These are phyloP conservation scores for Acanthurus tractus DNA, from an alignment of 2,797 vertebrate species.

Conservation along the genomic window DNA sequence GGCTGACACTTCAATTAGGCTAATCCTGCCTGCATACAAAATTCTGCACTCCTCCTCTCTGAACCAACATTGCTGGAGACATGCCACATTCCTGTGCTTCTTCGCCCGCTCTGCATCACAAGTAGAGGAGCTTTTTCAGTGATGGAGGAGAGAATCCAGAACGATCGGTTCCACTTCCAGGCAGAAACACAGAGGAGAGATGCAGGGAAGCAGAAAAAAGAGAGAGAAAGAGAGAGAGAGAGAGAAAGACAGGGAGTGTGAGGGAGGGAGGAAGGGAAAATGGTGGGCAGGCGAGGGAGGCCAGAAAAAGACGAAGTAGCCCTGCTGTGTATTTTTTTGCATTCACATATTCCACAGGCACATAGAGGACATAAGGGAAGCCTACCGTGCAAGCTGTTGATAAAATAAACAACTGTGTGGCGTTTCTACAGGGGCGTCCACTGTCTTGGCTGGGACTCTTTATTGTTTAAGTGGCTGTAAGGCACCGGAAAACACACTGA, in stretches of 20 bases:
- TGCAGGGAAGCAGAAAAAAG: conserved; percentile 33
- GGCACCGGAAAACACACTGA: conserved; percentile 83
- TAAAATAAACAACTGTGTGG: conserved; percentile 80
- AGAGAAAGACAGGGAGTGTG: not conserved
- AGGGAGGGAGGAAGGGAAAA: conserved; percentile 15
- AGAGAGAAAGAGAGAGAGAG: not conserved
- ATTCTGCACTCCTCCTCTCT: conserved; percentile 64
- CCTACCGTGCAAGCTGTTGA: conserved; percentile 69
- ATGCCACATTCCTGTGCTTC: conserved; percentile 69
- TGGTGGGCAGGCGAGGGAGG: conserved; percentile 23
- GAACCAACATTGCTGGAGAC: conserved; percentile 68
- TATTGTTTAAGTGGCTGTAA: conserved; percentile 85
- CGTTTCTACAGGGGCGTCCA: conserved; percentile 77
- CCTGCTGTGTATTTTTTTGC: conserved; percentile 46
- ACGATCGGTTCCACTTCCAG: conserved; percentile 66
- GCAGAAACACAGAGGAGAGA: conserved; percentile 53
- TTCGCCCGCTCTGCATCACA: conserved; percentile 69
- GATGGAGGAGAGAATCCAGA: conserved; percentile 54
- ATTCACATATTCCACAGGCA: conserved; percentile 45
- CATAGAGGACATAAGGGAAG: conserved; percentile 42
- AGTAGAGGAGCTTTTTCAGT: conserved; percentile 48
- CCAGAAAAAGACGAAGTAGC: conserved; percentile 37
- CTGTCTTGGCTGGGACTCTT: conserved; percentile 81
- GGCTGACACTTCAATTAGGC: conserved; percentile 86
- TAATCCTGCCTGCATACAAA: conserved; percentile 82